Conservation (phyloP, 2,888 invertebrate genomes). For the Atethmia centrago region DNA sequence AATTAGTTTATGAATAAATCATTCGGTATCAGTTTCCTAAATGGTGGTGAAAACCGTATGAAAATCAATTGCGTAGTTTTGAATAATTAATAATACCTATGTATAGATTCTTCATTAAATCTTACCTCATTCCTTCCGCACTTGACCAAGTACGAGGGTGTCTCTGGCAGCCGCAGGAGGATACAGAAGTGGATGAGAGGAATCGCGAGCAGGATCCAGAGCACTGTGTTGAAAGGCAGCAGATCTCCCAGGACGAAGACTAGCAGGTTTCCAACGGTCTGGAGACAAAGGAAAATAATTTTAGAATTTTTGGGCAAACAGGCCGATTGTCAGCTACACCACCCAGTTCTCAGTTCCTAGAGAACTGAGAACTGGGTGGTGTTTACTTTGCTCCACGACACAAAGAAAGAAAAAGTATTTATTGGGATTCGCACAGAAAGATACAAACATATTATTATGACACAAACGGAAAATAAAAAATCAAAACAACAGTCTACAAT, state of each 20-base stretch:
- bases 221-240: slow-evolving; percentile 80
- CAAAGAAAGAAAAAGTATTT: neutral
- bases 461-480: neutral
- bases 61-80: too few species aligned
- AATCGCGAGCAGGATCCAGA: slow-evolving; percentile 86
- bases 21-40: too few species aligned
- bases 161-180: slow-evolving; percentile 82
- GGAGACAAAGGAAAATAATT: slow-evolving; percentile 44
- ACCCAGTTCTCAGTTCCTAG: too few species aligned
- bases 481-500: neutral
- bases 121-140: slow-evolving; percentile 83
- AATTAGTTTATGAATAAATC: too few species aligned
- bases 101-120: neutral
- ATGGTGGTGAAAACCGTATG: neutral
- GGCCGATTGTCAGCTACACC: too few species aligned
- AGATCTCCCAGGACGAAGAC: slow-evolving; percentile 85
- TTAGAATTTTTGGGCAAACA: neutral
- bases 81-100: too few species aligned
- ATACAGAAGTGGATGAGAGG: slow-evolving; percentile 85
- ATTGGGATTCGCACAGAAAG: too few species aligned
- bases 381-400: neutral
- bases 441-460: neutral
- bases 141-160: slow-evolving; percentile 85
- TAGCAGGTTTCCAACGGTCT: slow-evolving; percentile 85
- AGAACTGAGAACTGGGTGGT: neutral